Percentiles rank a stretch among this genome's conserved stretches.
Evolutionary conservation across 2,113 vertebrate species (phyloP).

Genomic region (Onychostruthus taczanowskii): DNA sequence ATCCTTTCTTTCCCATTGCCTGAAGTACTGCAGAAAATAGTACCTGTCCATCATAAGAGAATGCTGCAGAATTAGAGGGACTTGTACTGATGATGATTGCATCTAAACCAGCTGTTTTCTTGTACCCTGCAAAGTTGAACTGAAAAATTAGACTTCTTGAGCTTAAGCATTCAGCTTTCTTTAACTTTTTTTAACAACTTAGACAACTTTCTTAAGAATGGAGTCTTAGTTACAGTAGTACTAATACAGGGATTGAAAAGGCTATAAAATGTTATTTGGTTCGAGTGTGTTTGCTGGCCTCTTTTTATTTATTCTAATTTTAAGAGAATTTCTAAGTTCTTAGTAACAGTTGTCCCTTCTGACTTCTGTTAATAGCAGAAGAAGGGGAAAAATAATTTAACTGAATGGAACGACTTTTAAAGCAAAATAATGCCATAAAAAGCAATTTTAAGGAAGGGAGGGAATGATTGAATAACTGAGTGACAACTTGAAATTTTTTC

Average conservation of each 20-base stretch:
- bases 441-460: neutral
- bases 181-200: neutral
- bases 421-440: neutral
- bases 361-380: neutral
- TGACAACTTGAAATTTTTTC: neutral
- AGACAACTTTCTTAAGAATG: neutral
- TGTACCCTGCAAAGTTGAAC: neutral
- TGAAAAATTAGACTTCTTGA: neutral
- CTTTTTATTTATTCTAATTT: neutral
- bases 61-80: neutral
- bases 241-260: neutral
- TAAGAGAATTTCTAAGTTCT: neutral
- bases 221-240: neutral
- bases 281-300: neutral
- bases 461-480: neutral
- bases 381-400: neutral
- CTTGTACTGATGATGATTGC: neutral
- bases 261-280: neutral
- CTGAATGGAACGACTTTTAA: neutral
- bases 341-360: neutral
- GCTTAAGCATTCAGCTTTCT: neutral
- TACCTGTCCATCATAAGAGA: neutral
- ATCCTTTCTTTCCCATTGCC: neutral
- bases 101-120: neutral
- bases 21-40: neutral